A percentile compares a stretch with the other conserved stretches of the same genome.
phyloP scores from a whole-genome alignment of 2,888 invertebrate genomes.

The Gymnocheta viridis region DNA sequence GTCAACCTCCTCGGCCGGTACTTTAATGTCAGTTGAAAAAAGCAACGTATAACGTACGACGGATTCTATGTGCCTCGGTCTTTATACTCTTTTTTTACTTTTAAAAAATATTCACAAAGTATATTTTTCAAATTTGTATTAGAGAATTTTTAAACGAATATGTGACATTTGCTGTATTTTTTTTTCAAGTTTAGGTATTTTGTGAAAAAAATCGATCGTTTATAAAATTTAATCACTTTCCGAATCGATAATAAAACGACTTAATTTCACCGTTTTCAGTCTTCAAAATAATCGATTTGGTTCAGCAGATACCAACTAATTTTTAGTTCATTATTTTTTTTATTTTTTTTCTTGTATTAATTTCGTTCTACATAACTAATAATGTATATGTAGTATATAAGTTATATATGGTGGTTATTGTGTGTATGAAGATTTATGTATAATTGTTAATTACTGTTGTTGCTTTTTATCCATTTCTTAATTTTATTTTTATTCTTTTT shows the following conservation, averaged over 20 bases:
- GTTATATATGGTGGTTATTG: slow-evolving; percentile 1
- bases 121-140: too few species aligned
- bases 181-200: too few species aligned
- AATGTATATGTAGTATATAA: neutral
- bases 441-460: slow-evolving; percentile 20
- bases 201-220: neutral
- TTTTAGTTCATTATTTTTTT: neutral
- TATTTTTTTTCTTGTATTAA: neutral
- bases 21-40: too few species aligned
- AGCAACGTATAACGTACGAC: too few species aligned
- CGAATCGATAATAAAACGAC: too few species aligned
- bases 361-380: slow-evolving; percentile 1
- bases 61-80: too few species aligned
- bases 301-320: too few species aligned
- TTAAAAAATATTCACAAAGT: too few species aligned
- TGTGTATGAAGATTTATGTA: slow-evolving; percentile 20
- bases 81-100: too few species aligned
- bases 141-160: too few species aligned
- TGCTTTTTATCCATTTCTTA: neutral
- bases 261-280: neutral
- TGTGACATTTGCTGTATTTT: too few species aligned
- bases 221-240: neutral
- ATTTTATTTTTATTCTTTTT: slow-evolving; percentile 18
- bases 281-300: neutral
- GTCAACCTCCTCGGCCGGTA: too few species aligned